A percentile compares a stretch with the other conserved stretches of the same genome.
Conservation (phyloP, 35 echinoderm and acorn worm genomes). For the Heliocidaris erythrogramma region DNA sequence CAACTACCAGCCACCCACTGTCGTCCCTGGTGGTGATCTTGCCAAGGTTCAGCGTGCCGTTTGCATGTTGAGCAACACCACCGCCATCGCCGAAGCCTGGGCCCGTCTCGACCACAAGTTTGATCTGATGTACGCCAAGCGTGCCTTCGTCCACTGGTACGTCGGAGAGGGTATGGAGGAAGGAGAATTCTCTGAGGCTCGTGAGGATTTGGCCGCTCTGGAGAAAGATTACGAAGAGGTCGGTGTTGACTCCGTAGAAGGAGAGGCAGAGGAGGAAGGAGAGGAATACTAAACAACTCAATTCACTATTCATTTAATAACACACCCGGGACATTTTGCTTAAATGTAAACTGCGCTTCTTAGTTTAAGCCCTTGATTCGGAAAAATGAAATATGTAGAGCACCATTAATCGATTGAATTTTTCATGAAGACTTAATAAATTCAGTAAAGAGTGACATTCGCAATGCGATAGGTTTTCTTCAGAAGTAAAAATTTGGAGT, state of each 20-base stretch:
- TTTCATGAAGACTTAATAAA: too few species aligned
- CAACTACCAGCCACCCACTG: conserved; percentile 99
- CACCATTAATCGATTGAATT: background rate
- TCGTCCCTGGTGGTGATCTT: conserved; percentile 96
- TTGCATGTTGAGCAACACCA: conserved; percentile 98
- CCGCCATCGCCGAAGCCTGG: conserved; percentile 98
- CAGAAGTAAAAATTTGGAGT: background rate
- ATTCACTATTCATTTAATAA: background rate
- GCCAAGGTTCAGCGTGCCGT: conserved; percentile 98
- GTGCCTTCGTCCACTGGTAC: conserved; percentile 98
- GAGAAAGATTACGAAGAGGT: conserved; percentile 99
- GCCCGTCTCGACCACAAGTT: conserved; percentile 98
- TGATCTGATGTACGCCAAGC: conserved; percentile 98
- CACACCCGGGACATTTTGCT: too few species aligned
- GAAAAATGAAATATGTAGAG: background rate
- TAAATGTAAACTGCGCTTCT: background rate
- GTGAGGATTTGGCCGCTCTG: conserved; percentile 97
- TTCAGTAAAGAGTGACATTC: background rate
- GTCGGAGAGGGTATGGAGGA: conserved; percentile 99
- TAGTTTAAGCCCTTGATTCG: background rate
- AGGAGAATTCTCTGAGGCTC: conserved; percentile 96
- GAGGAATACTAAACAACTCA: conserved; percentile 85
- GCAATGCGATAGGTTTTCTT: background rate
- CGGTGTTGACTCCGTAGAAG: conserved; percentile 94
- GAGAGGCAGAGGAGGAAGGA: conserved; percentile 96